Evolutionary conservation across 2,888 invertebrate genomes (phyloP).

Genomic region (Temnothorax unifasciatus): DNA sequence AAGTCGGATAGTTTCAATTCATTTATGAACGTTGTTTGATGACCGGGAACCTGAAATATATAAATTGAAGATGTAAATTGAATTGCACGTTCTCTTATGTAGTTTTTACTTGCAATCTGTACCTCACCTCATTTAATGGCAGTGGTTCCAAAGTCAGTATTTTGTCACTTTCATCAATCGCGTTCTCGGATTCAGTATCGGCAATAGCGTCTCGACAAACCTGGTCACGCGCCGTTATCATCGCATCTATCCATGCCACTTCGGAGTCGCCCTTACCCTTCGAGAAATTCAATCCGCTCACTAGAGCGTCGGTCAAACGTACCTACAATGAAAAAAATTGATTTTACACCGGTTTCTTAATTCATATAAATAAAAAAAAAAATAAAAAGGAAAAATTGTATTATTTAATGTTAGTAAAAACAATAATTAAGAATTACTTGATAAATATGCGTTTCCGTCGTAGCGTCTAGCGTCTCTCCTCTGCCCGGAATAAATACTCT

Average conservation of each 20-base stretch:
- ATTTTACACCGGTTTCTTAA: background rate
- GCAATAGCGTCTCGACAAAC: conserved; percentile 88
- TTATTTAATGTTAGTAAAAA: background rate
- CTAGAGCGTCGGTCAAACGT: conserved; percentile 95
- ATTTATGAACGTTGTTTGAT: conserved; percentile 96
- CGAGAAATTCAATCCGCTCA: conserved; percentile 95
- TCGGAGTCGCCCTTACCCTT: conserved; percentile 95
- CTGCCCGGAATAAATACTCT: conserved; percentile 94
- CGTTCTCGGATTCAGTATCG: conserved; percentile 87
- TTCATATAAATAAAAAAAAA: background rate
- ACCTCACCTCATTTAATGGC: conserved; percentile 85
- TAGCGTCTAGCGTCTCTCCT: conserved; percentile 97
- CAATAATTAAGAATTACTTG: conserved; percentile 89
- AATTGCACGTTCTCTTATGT: background rate
- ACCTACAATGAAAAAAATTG: conserved; percentile 88
- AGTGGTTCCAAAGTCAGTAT: conserved; percentile 91
- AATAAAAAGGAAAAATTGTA: conserved; percentile 1
- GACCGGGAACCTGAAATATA: conserved; percentile 88
- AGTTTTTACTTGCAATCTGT: background rate
- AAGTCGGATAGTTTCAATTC: conserved; percentile 97
- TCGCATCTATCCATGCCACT: conserved; percentile 98
- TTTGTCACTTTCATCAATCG: conserved; percentile 86
- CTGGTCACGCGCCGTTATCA: conserved; percentile 88
- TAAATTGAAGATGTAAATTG: background rate
- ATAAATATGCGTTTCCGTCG: conserved; percentile 99